Evolutionary conservation across 1,140 invertebrate genomes (phyloP).

Genomic region (Tenebrio molitor): DNA sequence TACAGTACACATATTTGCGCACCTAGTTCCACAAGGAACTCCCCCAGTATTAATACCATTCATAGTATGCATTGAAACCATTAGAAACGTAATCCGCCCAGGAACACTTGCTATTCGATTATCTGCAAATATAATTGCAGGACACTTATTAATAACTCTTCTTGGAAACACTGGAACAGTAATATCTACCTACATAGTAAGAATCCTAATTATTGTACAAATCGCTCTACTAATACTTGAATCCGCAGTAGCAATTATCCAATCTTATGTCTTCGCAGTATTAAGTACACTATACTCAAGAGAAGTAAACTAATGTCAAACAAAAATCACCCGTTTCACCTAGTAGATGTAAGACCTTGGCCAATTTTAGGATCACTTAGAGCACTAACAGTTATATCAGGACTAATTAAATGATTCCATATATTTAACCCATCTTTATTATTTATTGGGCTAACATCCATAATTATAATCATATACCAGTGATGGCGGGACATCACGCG

Average conservation of each 20-base stretch:
- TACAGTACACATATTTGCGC: constrained; percentile 70
- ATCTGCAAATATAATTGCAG: constrained; percentile 79
- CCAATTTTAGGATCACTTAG: constrained; percentile 67
- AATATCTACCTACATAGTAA: constrained; percentile 62
- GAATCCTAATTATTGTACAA: constrained; percentile 67
- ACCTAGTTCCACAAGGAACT: constrained; percentile 74
- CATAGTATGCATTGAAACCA: constrained; percentile 73
- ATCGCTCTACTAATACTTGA: constrained; percentile 68
- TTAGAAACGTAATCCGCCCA: constrained; percentile 75
- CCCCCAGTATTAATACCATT: constrained; percentile 70
- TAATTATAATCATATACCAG: constrained; percentile 69
- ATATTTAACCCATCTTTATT: constrained; percentile 66
- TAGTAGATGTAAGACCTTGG: constrained; percentile 72
- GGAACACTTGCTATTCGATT: constrained; percentile 75
- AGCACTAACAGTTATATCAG: constrained; percentile 66
- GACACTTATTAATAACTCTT: constrained; percentile 73
- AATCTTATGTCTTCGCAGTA: constrained; percentile 62
- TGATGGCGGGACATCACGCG: constrained; percentile 76
- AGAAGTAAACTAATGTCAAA: constrained; percentile 67
- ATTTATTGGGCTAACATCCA: constrained; percentile 66
- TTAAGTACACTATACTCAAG: constrained; percentile 64
- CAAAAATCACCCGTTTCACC: constrained; percentile 69
- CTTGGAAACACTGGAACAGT: constrained; percentile 67
- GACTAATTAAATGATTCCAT: constrained; percentile 70
- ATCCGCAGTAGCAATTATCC: constrained; percentile 59